Conservation (phyloP, 2,797 vertebrate genomes). For the Coccyzus lansbergi region DNA sequence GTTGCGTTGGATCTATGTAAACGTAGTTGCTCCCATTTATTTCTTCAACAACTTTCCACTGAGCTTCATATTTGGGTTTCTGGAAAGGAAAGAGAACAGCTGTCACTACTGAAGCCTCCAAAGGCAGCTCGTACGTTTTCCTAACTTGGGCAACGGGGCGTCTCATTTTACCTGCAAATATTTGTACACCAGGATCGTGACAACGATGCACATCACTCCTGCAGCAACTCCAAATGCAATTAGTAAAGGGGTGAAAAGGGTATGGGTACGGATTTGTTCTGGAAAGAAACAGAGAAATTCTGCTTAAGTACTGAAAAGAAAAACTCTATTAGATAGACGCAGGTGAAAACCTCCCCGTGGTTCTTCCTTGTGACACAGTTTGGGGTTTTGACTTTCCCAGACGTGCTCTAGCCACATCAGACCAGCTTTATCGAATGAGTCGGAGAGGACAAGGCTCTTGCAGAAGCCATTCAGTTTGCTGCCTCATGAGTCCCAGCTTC, state of each 20-base stretch:
- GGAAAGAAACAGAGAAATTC: slow-evolving; percentile 56
- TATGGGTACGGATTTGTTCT: slow-evolving; percentile 89
- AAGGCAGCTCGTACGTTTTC: slow-evolving; percentile 47
- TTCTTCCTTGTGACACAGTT: neutral
- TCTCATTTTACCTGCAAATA: slow-evolving; percentile 89
- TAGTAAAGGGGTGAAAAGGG: slow-evolving; percentile 92
- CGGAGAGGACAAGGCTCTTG: neutral
- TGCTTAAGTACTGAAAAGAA: neutral
- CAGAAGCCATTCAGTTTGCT: neutral
- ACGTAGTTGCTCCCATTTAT: slow-evolving; percentile 98
- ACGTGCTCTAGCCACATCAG: neutral
- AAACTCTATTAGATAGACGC: neutral
- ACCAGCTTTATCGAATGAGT: neutral
- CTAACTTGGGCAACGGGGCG: neutral
- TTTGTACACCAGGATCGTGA: slow-evolving; percentile 90
- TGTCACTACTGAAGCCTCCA: neutral
- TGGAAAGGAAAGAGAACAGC: slow-evolving; percentile 47
- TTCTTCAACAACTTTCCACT: slow-evolving; percentile 98
- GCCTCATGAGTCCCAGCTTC: neutral
- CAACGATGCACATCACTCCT: slow-evolving; percentile 85
- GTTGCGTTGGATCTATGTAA: slow-evolving; percentile 96
- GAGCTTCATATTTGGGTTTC: slow-evolving; percentile 98
- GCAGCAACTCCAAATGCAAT: slow-evolving; percentile 90
- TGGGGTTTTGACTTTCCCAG: neutral
- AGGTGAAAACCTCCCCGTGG: neutral